Conservation (phyloP, 2,113 vertebrate species). For the Syngnathus typhle region DNA sequence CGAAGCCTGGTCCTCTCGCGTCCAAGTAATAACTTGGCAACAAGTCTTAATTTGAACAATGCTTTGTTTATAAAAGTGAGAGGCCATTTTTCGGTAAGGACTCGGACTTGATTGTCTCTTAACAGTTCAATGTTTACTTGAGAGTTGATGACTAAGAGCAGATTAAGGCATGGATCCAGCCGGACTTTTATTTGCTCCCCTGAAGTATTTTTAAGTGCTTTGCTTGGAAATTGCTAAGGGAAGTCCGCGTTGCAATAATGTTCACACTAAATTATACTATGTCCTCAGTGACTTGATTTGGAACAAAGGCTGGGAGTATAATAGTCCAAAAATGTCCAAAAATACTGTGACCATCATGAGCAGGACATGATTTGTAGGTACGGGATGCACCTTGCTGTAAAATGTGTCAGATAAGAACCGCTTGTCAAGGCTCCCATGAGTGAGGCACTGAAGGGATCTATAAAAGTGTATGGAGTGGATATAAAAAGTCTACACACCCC, state of each 20-base stretch:
- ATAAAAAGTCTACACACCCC: too few relatives aligned
- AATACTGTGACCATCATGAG: not conserved
- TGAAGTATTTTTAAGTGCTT: constrained; percentile 1
- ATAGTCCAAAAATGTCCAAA: constrained; percentile 7
- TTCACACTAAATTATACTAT: constrained; percentile 1
- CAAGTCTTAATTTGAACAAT: not conserved
- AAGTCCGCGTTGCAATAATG: not conserved
- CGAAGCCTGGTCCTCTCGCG: not conserved
- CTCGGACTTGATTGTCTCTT: not conserved
- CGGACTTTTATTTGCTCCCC: not conserved
- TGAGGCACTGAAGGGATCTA: too few relatives aligned
- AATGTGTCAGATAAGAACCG: not conserved
- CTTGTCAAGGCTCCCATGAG: not conserved
- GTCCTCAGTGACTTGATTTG: not conserved
- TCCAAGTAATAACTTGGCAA: not conserved
- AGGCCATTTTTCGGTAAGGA: not conserved
- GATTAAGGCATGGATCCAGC: not conserved
- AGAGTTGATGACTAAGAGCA: not conserved
- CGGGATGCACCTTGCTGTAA: not conserved
- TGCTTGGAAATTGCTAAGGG: constrained; percentile 1
- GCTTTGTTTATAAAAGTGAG: not conserved
- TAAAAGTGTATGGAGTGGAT: too few relatives aligned
- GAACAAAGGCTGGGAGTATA: not conserved
- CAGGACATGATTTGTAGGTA: not conserved
- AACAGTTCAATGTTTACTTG: not conserved